Conservation (phyloP, 2,797 vertebrate species). For the Poeciliopsis turneri region DNA sequence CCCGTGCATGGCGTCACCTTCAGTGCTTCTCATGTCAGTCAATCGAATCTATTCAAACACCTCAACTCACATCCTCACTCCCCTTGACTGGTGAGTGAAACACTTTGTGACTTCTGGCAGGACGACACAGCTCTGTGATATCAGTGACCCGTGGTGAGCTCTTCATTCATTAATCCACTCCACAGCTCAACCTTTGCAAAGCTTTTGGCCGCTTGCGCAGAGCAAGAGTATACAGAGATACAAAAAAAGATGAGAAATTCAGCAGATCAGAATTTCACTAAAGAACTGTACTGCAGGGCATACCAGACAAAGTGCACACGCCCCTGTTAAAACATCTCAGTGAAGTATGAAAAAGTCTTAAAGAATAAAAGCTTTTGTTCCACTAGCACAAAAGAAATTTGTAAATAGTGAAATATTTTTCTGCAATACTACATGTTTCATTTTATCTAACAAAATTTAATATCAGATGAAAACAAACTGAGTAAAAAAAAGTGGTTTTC, state of each 20-base stretch:
- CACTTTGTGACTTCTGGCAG: not conserved
- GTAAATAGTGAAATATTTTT: not conserved
- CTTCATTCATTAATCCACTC: not conserved
- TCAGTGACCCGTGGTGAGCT: conserved; percentile 9
- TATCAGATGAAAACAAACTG: not conserved
- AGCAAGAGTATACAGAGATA: not conserved
- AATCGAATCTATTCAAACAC: conserved; percentile 12
- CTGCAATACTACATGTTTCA: not conserved
- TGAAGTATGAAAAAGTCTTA: not conserved
- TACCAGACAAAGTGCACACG: not conserved
- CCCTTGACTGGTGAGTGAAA: conserved; percentile 27
- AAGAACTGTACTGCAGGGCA: not conserved
- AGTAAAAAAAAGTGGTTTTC: not conserved
- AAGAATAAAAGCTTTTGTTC: not conserved
- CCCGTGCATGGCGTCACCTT: conserved; percentile 29
- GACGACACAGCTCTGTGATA: not conserved
- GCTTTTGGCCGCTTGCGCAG: not conserved
- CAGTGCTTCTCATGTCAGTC: conserved; percentile 40
- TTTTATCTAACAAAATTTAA: not conserved
- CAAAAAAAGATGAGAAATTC: not conserved
- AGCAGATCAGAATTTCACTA: not conserved
- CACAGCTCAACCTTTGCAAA: conserved; percentile 17
- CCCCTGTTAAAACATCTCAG: not conserved
- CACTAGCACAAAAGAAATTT: not conserved
- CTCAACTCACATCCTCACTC: not conserved